A percentile compares a stretch with the other conserved stretches of the same genome.
phyloP scores from a whole-genome alignment of 2,888 invertebrate species.

The Drosophila greeni region DNA sequence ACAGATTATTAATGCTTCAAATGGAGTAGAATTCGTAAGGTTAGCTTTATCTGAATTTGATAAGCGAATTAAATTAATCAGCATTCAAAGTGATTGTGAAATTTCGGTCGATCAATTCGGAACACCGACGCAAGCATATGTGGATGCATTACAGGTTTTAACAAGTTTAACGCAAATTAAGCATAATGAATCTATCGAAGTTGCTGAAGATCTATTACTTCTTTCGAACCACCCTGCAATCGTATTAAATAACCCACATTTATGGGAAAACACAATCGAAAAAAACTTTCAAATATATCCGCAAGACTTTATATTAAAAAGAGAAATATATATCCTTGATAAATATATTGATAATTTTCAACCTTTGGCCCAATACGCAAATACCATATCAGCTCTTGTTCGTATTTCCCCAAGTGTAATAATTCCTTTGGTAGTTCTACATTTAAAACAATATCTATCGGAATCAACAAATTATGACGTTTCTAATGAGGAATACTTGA shows the following conservation, averaged over 20 bases:
- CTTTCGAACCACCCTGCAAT: slow-evolving; percentile 88
- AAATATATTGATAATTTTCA: slow-evolving; percentile 82
- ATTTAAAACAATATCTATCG: slow-evolving; percentile 82
- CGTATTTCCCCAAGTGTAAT: slow-evolving; percentile 83
- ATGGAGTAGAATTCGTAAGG: slow-evolving; percentile 83
- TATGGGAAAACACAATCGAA: slow-evolving; percentile 86
- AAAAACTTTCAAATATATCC: slow-evolving; percentile 69
- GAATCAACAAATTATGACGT: slow-evolving; percentile 85
- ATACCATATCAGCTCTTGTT: slow-evolving; percentile 86
- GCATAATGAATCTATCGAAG: slow-evolving; percentile 80
- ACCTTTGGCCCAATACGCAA: slow-evolving; percentile 81
- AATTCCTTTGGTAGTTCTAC: slow-evolving; percentile 83
- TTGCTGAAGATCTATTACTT: slow-evolving; percentile 84
- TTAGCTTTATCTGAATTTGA: slow-evolving; percentile 84
- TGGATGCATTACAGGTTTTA: slow-evolving; percentile 72
- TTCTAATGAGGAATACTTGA: slow-evolving; percentile 88
- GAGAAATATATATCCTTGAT: slow-evolving; percentile 82
- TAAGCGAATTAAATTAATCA: slow-evolving; percentile 83
- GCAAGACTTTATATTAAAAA: slow-evolving; percentile 81
- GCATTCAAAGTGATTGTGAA: slow-evolving; percentile 78
- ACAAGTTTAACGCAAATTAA: slow-evolving; percentile 69
- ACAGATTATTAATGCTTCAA: slow-evolving; percentile 81
- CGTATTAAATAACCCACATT: slow-evolving; percentile 80
- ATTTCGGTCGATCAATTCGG: slow-evolving; percentile 56
- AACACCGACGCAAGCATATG: slow-evolving; percentile 69